Evolutionary conservation across 2,888 invertebrate species (phyloP).

Genomic region (Chymomyza procnemis): DNA sequence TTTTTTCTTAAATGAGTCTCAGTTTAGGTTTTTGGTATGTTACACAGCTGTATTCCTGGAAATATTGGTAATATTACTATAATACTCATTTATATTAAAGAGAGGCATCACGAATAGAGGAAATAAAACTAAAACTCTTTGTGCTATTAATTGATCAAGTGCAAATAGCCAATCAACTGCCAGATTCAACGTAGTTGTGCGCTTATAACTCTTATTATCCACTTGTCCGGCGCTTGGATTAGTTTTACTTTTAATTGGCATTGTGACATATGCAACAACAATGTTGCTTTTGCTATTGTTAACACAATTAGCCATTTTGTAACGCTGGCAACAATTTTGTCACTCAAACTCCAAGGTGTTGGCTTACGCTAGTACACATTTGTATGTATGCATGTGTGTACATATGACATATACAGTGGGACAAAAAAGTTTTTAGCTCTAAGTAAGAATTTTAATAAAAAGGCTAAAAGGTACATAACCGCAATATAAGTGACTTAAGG

Average conservation of each 20-base stretch:
- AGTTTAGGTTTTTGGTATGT: no score
- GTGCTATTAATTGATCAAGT: neutral
- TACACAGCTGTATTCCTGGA: no score
- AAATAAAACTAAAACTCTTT: no score
- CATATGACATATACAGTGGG: neutral
- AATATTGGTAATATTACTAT: no score
- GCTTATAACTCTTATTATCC: neutral
- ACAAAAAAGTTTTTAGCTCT: no score
- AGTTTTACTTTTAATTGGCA: neutral
- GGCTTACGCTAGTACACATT: no score
- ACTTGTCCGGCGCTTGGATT: neutral
- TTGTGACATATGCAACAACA: slow-evolving; percentile 41
- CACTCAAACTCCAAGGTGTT: slow-evolving; percentile 50
- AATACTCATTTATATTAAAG: no score
- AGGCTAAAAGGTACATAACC: no score
- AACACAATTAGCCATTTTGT: slow-evolving; percentile 73
- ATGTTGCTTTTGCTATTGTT: slow-evolving; percentile 31
- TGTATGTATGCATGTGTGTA: neutral
- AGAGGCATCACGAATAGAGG: no score
- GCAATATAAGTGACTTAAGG: no score
- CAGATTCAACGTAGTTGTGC: neutral
- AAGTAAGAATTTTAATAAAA: no score
- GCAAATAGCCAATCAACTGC: neutral
- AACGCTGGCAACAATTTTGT: slow-evolving; percentile 66
- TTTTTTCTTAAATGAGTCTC: no score